phyloP scores from a whole-genome alignment of 2,888 invertebrate genomes.

The Ormyrus pomaceus region DNA sequence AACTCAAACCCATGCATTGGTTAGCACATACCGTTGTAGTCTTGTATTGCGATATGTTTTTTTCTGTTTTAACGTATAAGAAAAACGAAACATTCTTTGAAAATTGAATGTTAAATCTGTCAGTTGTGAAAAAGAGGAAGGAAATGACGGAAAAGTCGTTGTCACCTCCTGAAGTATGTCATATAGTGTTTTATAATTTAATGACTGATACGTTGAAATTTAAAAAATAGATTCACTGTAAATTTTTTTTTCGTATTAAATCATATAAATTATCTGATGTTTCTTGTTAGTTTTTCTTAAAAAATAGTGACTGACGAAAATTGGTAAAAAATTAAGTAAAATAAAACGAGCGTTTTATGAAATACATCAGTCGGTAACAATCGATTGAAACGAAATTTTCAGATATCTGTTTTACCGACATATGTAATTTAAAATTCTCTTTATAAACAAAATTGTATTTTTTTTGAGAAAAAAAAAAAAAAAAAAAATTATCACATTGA shows the following conservation, averaged over 20 bases:
- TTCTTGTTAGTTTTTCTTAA: too few relatives aligned
- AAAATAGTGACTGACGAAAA: too few relatives aligned
- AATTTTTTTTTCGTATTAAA: too few relatives aligned
- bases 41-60: constrained; percentile 26
- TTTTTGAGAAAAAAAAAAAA: not conserved
- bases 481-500: constrained; percentile 4
- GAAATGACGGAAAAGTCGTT: not conserved
- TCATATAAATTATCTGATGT: too few relatives aligned
- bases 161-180: not conserved
- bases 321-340: too few relatives aligned
- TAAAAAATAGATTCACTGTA: too few relatives aligned
- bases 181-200: too few relatives aligned
- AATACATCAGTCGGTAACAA: not conserved
- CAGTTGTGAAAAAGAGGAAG: constrained; percentile 29
- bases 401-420: constrained; percentile 14
- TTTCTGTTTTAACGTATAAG: constrained; percentile 9
- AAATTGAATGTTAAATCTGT: constrained; percentile 36
- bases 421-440: not conserved
- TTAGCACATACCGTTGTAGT: constrained; percentile 60
- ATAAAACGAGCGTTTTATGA: too few relatives aligned
- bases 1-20: constrained; percentile 74
- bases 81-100: constrained; percentile 16
- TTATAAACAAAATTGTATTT: not conserved
- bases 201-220: too few relatives aligned
- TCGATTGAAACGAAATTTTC: constrained; percentile 8